Percentiles rank a stretch among this genome's conserved stretches.
phyloP scores from a whole-genome alignment of 2,797 vertebrate genomes.

The Onychomys leucogaster region DNA sequence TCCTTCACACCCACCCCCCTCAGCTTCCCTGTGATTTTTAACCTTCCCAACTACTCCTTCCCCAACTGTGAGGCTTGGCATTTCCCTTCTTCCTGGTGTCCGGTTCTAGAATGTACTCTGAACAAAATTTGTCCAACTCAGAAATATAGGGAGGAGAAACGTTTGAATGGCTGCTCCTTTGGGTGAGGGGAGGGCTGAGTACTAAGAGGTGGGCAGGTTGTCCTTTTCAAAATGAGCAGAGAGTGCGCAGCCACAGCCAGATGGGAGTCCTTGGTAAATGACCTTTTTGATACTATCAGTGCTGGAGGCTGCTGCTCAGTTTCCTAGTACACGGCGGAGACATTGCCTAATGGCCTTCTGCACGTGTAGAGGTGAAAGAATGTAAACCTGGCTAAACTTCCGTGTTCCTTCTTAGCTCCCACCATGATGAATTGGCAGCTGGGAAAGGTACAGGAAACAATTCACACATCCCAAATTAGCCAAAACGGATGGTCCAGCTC shows the following conservation, averaged over 20 bases:
- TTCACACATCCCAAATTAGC: slow-evolving; percentile 88
- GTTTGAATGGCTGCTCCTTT: neutral
- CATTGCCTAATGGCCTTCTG: neutral
- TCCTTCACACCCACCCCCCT: slow-evolving; percentile 37
- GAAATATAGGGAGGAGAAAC: neutral
- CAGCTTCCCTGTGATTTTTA: slow-evolving; percentile 67
- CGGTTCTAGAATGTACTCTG: neutral
- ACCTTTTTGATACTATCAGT: neutral
- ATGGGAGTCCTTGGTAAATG: neutral
- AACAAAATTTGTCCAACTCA: slow-evolving; percentile 31
- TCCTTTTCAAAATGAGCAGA: slow-evolving; percentile 23
- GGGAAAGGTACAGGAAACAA: slow-evolving; percentile 91
- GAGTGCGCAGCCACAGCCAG: neutral
- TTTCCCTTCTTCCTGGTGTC: neutral
- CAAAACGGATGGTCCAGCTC: slow-evolving; percentile 80
- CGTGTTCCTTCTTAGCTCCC: slow-evolving; percentile 59
- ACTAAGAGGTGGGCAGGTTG: neutral
- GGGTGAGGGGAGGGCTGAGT: neutral
- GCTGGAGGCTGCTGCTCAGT: neutral
- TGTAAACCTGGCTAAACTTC: neutral
- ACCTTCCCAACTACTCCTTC: slow-evolving; percentile 55
- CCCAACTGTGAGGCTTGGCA: slow-evolving; percentile 40
- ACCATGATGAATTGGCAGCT: slow-evolving; percentile 87
- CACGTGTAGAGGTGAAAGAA: slow-evolving; percentile 58
- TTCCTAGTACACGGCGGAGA: slow-evolving; percentile 48